These are phyloP conservation scores for Drosophila littoralis DNA, from an alignment of 1,140 invertebrate genomes.

Conservation along the genomic window DNA sequence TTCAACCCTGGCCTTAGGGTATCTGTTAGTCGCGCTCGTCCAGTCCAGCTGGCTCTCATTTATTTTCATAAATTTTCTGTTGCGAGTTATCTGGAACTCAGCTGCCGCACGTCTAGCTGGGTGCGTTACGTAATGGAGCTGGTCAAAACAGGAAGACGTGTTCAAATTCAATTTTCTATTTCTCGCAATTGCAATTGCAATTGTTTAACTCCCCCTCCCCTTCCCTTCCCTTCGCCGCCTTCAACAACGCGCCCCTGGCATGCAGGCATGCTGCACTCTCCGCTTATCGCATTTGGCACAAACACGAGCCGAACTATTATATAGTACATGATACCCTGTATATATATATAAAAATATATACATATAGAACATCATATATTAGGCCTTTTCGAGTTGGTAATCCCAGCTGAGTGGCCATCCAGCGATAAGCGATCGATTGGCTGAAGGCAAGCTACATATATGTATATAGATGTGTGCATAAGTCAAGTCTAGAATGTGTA, in stretches of 20 bases:
- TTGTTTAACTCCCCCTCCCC: not conserved
- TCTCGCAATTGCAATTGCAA: slow-evolving; percentile 32
- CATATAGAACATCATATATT: slow-evolving; percentile 10
- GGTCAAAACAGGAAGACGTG: slow-evolving; percentile 72
- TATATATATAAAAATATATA: not conserved
- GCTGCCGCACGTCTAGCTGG: slow-evolving; percentile 5
- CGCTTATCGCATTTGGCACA: slow-evolving; percentile 18
- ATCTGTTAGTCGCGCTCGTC: too few relatives aligned
- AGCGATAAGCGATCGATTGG: slow-evolving; percentile 49
- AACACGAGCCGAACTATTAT: not conserved
- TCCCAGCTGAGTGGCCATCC: slow-evolving; percentile 33
- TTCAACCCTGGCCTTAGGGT: too few relatives aligned
- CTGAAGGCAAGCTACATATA: not conserved
- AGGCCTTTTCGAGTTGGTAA: slow-evolving; percentile 36
- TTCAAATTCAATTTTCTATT: slow-evolving; percentile 64
- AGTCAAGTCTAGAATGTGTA: slow-evolving; percentile 55
- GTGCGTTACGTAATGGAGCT: slow-evolving; percentile 8
- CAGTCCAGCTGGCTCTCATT: too few relatives aligned
- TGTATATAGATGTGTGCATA: not conserved
- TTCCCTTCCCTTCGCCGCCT: too few relatives aligned
- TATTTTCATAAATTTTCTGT: not conserved
- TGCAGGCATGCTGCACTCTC: slow-evolving; percentile 40
- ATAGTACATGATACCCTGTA: not conserved
- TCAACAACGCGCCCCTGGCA: not conserved
- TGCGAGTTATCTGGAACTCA: slow-evolving; percentile 4